A percentile compares a stretch with the other conserved stretches of the same genome.
Conservation (phyloP, 2,888 invertebrate genomes). For the Itoplectis maculator region DNA sequence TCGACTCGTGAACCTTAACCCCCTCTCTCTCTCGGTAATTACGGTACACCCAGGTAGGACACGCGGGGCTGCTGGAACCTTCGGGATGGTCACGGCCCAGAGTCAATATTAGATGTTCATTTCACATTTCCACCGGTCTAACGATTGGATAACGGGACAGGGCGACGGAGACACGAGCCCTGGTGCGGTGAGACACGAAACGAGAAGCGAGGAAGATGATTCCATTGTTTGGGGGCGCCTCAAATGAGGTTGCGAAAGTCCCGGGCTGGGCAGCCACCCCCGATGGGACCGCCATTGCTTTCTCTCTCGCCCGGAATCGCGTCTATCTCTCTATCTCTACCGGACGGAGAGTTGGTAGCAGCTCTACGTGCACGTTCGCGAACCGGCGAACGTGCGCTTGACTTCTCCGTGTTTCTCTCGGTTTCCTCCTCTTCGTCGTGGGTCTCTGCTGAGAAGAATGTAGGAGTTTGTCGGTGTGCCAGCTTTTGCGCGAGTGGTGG, state of each 20-base stretch:
- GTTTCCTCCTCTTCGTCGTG: not conserved
- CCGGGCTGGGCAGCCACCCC: conserved; percentile 4
- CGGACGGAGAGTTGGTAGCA: conserved; percentile 5
- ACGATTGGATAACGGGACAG: conserved; percentile 33
- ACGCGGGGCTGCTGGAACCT: not conserved
- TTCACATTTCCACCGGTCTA: conserved; percentile 41
- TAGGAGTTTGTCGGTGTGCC: not conserved
- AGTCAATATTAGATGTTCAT: conserved; percentile 46
- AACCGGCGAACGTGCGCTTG: conserved; percentile 45
- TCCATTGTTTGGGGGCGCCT: conserved; percentile 49
- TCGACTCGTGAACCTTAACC: conserved; percentile 8
- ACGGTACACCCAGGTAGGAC: conserved; percentile 14
- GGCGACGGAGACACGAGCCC: conserved; percentile 12
- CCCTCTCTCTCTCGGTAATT: conserved; percentile 9
- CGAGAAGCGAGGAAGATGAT: conserved; percentile 30
- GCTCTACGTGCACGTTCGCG: conserved; percentile 45
- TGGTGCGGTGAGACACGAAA: not conserved
- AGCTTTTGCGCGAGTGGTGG: not conserved
- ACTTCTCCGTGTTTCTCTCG: conserved; percentile 19
- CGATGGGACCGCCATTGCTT: conserved; percentile 52
- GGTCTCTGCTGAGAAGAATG: not conserved
- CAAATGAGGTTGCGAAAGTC: conserved; percentile 51
- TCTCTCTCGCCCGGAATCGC: conserved; percentile 3
- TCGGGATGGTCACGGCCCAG: conserved; percentile 15
- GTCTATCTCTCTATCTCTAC: conserved; percentile 35